phyloP scores from a whole-genome alignment of 2,113 vertebrate genomes.

The Arizona elegans region DNA sequence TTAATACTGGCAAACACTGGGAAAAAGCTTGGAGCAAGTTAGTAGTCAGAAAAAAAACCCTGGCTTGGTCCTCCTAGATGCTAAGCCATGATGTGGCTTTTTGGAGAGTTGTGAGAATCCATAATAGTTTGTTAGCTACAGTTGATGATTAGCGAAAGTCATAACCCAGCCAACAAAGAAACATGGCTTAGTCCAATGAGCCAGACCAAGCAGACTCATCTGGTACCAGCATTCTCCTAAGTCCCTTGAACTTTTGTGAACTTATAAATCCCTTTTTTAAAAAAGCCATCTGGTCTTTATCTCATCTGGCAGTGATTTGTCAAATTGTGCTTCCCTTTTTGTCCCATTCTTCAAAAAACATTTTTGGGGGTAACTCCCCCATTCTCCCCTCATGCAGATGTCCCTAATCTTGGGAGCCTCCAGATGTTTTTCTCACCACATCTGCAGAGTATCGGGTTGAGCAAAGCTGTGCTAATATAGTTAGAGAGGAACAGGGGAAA shows the following conservation, averaged over 20 bases:
- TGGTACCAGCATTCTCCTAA: background rate
- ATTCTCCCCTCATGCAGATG: background rate
- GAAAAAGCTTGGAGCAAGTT: background rate
- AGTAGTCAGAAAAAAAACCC: background rate
- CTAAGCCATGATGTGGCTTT: background rate
- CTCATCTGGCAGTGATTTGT: background rate
- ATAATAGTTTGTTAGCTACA: background rate
- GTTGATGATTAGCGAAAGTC: background rate
- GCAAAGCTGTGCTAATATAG: background rate
- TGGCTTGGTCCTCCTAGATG: background rate
- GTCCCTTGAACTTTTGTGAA: background rate
- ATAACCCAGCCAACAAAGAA: background rate
- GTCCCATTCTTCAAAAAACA: background rate
- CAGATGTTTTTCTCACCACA: background rate
- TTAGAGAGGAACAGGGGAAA: background rate
- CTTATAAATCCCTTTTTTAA: background rate
- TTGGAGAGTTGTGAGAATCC: background rate
- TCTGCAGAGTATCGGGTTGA: background rate
- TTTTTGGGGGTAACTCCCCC: background rate
- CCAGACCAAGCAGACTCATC: background rate
- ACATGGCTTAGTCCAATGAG: background rate
- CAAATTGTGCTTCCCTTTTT: background rate
- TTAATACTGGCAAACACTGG: background rate
- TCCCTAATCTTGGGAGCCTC: background rate
- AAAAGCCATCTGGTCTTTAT: background rate